Base-by-base conservation (phyloP, 2,797 vertebrate species). In the Cynopterus sphinx region DNA sequence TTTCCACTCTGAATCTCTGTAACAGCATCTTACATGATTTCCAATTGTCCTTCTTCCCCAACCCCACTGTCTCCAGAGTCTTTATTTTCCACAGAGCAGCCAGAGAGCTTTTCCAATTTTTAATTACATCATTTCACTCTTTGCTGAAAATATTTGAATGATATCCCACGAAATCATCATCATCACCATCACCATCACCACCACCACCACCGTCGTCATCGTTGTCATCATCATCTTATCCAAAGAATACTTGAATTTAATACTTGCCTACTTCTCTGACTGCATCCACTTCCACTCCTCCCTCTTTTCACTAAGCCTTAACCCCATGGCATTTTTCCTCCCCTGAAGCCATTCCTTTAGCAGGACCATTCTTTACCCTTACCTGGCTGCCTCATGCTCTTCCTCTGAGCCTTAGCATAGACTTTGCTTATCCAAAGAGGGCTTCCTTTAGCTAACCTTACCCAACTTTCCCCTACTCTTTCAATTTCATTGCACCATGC, bases 101-200 rank as follows among this genome's bases (percentile, higher is more conserved):
- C 15, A 65, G 28, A n/a, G 26, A 24, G 6, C 39, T 78, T 74
- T 68, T 63, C n/a, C 28, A 15, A 83, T 74, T 10, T 46, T 68
- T 15, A 53, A 81, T 46, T 22, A 31, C 3, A 67, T 39, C 24
- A 21, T 39, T 63, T 85, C 22, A 49, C 4, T 77, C 24, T 78
- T 89, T 63, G n/a, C 49, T 46, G 22, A 85, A 70, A 61, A 55
- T 49, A n/a, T 57, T 75, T 28, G 49, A 49, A 84, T 36, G 61
- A 8, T 49, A 82, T 93, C 55, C 46, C 4, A 55, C 28, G 6
- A 92, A 81, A 4, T 16, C 12, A 4, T 10, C 39, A 13, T 17
- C 31, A 13, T 1, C 39, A 22, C 3, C 16, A 57, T 9, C n/a
- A 8, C 6, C 13, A 0, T 11, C 6, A 41, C 7, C n/a, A 19